phyloP scores from a whole-genome alignment of 2,797 vertebrate species.

The Cottoperca gobio region DNA sequence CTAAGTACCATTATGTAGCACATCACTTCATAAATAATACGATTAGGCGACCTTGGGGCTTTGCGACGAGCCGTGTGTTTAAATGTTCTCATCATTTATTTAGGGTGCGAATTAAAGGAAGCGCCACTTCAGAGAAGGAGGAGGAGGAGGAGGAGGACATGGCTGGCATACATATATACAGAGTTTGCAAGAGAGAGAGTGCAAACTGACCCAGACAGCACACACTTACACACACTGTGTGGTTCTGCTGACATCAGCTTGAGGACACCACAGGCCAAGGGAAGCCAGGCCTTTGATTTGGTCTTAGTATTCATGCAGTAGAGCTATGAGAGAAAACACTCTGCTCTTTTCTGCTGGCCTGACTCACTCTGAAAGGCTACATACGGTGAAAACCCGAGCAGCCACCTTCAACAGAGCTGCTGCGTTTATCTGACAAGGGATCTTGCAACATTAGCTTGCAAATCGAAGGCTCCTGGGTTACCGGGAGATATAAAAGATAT shows the following conservation, averaged over 20 bases:
- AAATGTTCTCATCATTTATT: slow-evolving; percentile 99
- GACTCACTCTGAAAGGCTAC: slow-evolving; percentile 62
- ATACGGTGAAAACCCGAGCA: slow-evolving; percentile 48
- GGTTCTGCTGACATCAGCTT: slow-evolving; percentile 76
- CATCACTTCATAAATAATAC: slow-evolving; percentile 99
- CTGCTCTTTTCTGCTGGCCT: slow-evolving; percentile 55
- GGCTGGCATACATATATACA: slow-evolving; percentile 90
- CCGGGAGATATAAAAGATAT: slow-evolving; percentile 69
- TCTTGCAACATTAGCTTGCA: slow-evolving; percentile 70
- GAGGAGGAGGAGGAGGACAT: slow-evolving; percentile 81
- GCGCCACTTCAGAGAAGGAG: slow-evolving; percentile 88
- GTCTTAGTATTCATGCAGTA: slow-evolving; percentile 70
- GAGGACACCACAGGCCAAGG: slow-evolving; percentile 69
- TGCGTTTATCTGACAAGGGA: slow-evolving; percentile 72
- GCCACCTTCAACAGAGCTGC: slow-evolving; percentile 46
- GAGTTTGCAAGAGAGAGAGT: slow-evolving; percentile 31
- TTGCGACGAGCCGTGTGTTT: slow-evolving; percentile 95
- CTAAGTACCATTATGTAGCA: slow-evolving; percentile 99
- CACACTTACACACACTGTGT: slow-evolving; percentile 14
- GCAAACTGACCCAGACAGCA: slow-evolving; percentile 66
- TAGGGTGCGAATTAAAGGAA: slow-evolving; percentile 98
- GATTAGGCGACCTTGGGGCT: slow-evolving; percentile 98
- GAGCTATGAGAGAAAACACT: slow-evolving; percentile 65
- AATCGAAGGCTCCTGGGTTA: slow-evolving; percentile 71
- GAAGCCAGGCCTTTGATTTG: slow-evolving; percentile 72